Evolutionary conservation across 2,888 invertebrate genomes (phyloP).

Genomic region (Scelioninae gen. 1): DNA sequence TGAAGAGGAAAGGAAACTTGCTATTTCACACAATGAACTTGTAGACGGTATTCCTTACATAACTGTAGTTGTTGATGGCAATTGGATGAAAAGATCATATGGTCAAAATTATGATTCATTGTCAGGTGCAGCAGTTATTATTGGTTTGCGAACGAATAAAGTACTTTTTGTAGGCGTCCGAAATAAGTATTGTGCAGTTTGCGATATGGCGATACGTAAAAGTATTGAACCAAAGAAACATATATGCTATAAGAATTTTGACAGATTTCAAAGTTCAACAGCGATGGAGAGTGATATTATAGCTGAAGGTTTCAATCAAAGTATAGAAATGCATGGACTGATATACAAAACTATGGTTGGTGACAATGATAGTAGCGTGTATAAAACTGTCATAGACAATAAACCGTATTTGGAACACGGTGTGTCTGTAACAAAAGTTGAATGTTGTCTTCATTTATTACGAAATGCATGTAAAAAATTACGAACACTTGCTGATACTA

Average conservation of each 20-base stretch:
- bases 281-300: constrained; percentile 11
- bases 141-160: neutral
- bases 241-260: too few relatives aligned
- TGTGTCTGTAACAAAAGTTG: too few relatives aligned
- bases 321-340: constrained; percentile 4
- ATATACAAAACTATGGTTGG: neutral
- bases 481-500: too few relatives aligned
- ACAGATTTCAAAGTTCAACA: neutral
- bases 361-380: neutral
- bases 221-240: too few relatives aligned
- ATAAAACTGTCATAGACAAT: too few relatives aligned
- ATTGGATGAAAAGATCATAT: neutral
- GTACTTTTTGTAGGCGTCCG: neutral
- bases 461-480: too few relatives aligned
- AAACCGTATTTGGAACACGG: too few relatives aligned
- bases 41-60: neutral
- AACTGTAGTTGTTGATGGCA: neutral
- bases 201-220: neutral
- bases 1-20: too few relatives aligned
- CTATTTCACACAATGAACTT: neutral
- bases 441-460: too few relatives aligned
- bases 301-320: neutral
- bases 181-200: neutral
- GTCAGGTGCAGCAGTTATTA: neutral
- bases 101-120: neutral